Base-by-base conservation (phyloP, 2,113 vertebrate genomes). In the Antennarius striatus region DNA sequence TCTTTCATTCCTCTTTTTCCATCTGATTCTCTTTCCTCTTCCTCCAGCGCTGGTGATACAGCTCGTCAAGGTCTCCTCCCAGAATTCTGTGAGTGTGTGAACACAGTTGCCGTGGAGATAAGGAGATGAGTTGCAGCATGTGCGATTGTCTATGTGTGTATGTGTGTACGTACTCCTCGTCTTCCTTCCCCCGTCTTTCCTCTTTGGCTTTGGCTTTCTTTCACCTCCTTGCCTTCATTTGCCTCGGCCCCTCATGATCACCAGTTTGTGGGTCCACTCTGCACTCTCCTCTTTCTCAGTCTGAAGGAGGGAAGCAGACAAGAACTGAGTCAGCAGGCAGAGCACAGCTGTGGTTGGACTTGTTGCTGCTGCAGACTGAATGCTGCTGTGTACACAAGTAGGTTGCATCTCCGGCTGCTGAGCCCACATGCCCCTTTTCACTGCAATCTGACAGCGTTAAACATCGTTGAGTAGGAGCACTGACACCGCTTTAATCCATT, bases 61-160 rank as follows among this genome's bases (percentile, higher is more conserved):
- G 77, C 79, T 73, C 32, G 53, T 55, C 6, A 17, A 83, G 75
- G 83, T 77, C 77, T 81, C 79, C 83, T 75, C 77, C 70, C 75
- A 82, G 70, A 78, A 85, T 77, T 75, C 78, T 84, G 66, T 39
- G 10, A 79, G 78, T 52, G 79, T 79, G 88, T 65, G 79, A 88
- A 86, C 68, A 57, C 86, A 66, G 88, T 89, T 89, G 88, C 84
- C 84, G 56, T 90, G 83, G 89, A 86, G 87, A 89, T 84, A 75
- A 75, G 76, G 55, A 67, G 73, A 80, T 70, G 85, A 83, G 80
- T 67, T 70, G 77, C 42, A 43, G 42, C 32, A 36, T 61, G 53
- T 22, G 36, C 11, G 69, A 47, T 46, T 52, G 61, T 45, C 39
- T 51, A 22, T 12, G 13, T 54, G 51, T 47, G 62, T 60, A 15